Base-by-base conservation (phyloP, 2,888 invertebrate species). In the Laothoe populi region DNA sequence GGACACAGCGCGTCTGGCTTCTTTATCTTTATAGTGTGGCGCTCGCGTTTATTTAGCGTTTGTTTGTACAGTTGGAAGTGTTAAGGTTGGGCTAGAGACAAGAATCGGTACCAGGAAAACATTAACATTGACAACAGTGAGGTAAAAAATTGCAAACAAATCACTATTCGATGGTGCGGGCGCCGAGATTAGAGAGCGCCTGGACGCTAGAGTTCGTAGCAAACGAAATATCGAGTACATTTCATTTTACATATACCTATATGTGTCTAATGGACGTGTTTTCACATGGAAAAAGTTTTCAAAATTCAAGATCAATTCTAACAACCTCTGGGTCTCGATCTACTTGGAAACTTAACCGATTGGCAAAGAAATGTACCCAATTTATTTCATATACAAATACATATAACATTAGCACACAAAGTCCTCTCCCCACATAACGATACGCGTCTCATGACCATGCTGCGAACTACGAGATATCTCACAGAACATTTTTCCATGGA, bases 1-100 rank as follows among this genome's bases (percentile, higher is more conserved):
- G 81, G 83, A 61, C 65, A 4, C 45, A 23, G 53, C 24, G 66
- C 64, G 64, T 74, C 70, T 72, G 71, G 66, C 66, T 67, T 71
- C 68, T 70, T 73, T 78, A 48, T 69, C 66, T 64, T 70, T 65
- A 70, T 53, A 35, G 48, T 21, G 31, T 38, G 45, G 42, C 26
- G 57, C 53, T 35, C 45, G 31, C 13, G 57, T 62, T 57, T 57
- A 57, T 44, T 44, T 38, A 60, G 24, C 53, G 63, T 63, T 63
- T 63, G 63, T 63, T 63, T 57, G 40, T 60, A 63, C 60, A 53
- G 46, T 35, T 57, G 38, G 57, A 40, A 38, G 63, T 60, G 42
- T 59, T 44, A 53, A 59, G 49, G 53, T 59, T 44, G 42, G 59
- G 23, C 46, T 23, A 44, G 59, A 62, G 40, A 62, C 48, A 49